phyloP scores from a whole-genome alignment of 2,113 vertebrate genomes.

The Microcebus murinus region DNA sequence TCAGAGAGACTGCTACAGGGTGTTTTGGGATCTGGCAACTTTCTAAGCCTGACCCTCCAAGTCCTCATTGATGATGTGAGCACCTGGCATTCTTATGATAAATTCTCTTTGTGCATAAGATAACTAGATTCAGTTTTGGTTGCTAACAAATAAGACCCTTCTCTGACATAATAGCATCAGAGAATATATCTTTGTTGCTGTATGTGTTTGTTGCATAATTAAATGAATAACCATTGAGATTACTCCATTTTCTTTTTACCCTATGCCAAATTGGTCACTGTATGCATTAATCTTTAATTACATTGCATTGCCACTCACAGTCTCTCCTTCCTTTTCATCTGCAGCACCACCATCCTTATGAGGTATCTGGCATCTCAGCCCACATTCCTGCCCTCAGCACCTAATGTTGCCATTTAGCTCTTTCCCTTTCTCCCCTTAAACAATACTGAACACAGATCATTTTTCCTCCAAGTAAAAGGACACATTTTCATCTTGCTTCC shows the following conservation, averaged over 20 bases:
- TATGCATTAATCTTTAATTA: not conserved
- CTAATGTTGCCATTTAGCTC: not conserved
- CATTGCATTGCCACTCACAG: not conserved
- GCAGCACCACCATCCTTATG: not conserved
- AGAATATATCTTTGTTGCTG: not conserved
- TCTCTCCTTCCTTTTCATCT: not conserved
- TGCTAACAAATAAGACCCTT: not conserved
- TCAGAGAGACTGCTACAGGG: not conserved
- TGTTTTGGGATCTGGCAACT: not conserved
- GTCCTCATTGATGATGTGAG: not conserved
- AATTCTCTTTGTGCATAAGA: not conserved
- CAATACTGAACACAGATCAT: not conserved
- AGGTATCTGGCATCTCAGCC: not conserved
- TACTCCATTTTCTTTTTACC: not conserved
- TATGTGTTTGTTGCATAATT: not conserved
- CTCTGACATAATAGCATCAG: not conserved
- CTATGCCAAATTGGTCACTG: not conserved
- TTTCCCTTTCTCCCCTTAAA: not conserved
- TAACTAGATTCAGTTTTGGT: not conserved
- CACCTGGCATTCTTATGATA: not conserved
- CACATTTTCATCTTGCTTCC: conserved; percentile 1
- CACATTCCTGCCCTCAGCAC: not conserved
- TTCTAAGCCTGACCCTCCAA: not conserved
- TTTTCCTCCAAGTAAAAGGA: not conserved
- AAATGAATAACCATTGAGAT: not conserved